Evolutionary conservation across 2,888 invertebrate species (phyloP), one percentile per base, ranked within the genome.

Genomic region (Torymus auratus): DNA sequence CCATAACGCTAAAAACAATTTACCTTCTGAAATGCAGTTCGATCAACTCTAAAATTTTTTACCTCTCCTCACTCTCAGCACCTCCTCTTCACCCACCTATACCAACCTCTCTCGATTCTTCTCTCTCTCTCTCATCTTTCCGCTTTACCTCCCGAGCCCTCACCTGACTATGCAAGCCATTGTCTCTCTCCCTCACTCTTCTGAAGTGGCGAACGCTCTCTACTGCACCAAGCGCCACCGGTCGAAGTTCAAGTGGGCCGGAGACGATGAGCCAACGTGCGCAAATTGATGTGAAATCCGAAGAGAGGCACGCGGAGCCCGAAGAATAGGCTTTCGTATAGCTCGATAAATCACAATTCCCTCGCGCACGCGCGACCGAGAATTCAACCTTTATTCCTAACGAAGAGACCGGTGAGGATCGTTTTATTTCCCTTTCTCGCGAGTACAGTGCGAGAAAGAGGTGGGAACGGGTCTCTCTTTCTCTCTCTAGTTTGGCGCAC

Each of bases 321-420:
- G 20, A 20, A 5, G 13, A 53, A 53, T 75, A 62, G 62, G 64
- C 61, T 41, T 41, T 41, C 7, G 41, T 41, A 7, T 69, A 23
- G 53, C 70, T 28, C 71, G 80, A 80, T 80, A 80, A 80, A 75
- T 80, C 80, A 80, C 71, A 80, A 80, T 75, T 64, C 74, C 17
- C n/a, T 15, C 20, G 23, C 28, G 58, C 28, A 53, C 23, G 28
- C 41, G 56, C 17, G 41, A 13, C 15, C 3, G 23, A 53, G n/a
- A 28, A 28, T 61, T 56, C 20, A 13, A 53, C 15, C 74, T 73
- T 68, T 73, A 73, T 55, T 62, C 28, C 20, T 3, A 72, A 20
- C 53, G 69, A 50, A 60, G 52, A 64, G 12, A 3, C n/a, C 4
- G n/a, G 56, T 15, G 62, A 70, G 56, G 12, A 53, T 55, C 65